Base-by-base conservation (phyloP, 1,140 invertebrate species). In the silkworm (Bombyx mori) region DNA sequence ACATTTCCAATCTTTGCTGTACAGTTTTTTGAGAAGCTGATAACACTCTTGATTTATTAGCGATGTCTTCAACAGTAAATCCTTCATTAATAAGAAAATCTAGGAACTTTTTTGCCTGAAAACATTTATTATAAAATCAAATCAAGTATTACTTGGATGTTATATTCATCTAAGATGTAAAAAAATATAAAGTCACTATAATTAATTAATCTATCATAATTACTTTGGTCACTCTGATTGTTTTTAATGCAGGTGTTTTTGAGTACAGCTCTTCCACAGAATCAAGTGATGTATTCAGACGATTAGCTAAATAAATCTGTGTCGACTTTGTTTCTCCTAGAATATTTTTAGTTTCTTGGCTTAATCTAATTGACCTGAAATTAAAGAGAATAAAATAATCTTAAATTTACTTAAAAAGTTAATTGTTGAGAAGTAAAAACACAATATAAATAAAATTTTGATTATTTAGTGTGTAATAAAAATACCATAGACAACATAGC, bases 1-100 rank as follows among this genome's bases (percentile, higher is more conserved):
- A 66, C 52, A 73, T 78, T 57, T 82, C 63, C 56, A 86, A 58
- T 62, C 86, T 77, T 52, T 72, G 61, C 56, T 81, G 68, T 22
- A 87, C 71, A 52, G 86, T 88, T 50, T 80, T 79, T 64, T 79
- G 74, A 26, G 86, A 88, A 42, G 85, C 73, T 56, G 73, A 65
- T 62, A 88, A 69, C 48, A 88, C 72, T 63, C 83, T 74, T 0
- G 83, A 77, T 56, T 80, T 82, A 26, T 49, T 71, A 57, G 77
- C 77, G 60, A 88, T 87, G 6, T 88, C 83, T 65, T 80, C 69
- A 44, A 77, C 63, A 45, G 57, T 59, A 72, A 78, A 88, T 7
- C 87, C 86, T 71, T 88, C 77, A 53, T 63, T 62, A 55, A 78
- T 72, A 12, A 88, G 60, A 62, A 78, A 88, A 65, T 88, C 86